phyloP scores from a whole-genome alignment of 2,888 invertebrate genomes.

The Sinentomon sp. region DNA sequence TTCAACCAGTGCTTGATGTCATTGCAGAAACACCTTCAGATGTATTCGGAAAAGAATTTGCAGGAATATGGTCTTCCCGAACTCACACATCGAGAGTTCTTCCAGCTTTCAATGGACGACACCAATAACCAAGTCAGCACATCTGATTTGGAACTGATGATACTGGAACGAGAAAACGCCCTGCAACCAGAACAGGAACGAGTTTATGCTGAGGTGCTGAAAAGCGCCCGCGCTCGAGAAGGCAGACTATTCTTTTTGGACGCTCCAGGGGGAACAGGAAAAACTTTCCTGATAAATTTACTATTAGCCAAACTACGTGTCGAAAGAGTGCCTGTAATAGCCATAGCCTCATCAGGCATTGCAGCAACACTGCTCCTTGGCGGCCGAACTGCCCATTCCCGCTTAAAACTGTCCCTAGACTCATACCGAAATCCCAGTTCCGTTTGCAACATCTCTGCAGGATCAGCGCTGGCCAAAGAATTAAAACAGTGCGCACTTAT shows the following conservation, averaged over 20 bases:
- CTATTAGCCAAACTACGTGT: conserved; percentile 19
- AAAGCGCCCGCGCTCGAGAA: conserved; percentile 3
- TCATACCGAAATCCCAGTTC: conserved; percentile 16
- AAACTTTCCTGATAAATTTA: conserved; percentile 21
- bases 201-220: conserved; percentile 7
- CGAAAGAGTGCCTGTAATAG: conserved; percentile 18
- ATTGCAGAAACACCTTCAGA: no score
- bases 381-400: conserved; percentile 21
- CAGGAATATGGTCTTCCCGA: no score
- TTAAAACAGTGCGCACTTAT: conserved; percentile 18
- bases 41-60: no score
- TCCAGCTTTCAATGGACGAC: no score
- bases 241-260: conserved; percentile 18
- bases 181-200: no score
- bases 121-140: no score
- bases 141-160: no score
- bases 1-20: no score
- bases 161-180: no score
- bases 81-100: no score
- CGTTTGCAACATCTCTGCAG: conserved; percentile 18
- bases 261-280: conserved; percentile 22
- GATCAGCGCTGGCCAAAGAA: conserved; percentile 16
- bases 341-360: conserved; percentile 22
- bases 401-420: conserved; percentile 20
- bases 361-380: conserved; percentile 22